Percentiles rank a stretch among this genome's conserved stretches.
Conservation (phyloP, 2,888 invertebrate genomes). For the Aphidoletes aphidimyza region DNA sequence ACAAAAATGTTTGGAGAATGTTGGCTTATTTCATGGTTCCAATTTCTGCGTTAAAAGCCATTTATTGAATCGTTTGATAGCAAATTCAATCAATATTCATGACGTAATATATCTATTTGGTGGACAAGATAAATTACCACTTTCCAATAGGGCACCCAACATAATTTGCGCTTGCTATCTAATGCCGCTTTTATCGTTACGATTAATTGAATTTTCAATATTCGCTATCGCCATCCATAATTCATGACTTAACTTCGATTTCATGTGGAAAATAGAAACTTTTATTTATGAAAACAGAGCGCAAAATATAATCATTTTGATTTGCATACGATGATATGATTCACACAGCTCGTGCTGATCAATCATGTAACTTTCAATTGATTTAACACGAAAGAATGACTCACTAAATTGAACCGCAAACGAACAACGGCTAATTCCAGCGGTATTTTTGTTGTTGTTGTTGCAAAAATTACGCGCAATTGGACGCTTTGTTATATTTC, state of each 20-base stretch:
- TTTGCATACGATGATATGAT: slow-evolving; percentile 21
- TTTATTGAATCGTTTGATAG: neutral
- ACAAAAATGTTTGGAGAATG: too few relatives aligned
- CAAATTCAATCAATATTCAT: neutral
- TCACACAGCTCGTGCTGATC: neutral
- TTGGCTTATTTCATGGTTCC: too few relatives aligned
- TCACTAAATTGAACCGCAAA: neutral
- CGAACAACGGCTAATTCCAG: neutral
- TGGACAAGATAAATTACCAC: neutral
- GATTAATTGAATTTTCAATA: slow-evolving; percentile 24
- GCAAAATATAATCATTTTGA: neutral
- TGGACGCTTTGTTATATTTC: neutral
- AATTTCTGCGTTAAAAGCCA: neutral
- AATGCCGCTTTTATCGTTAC: neutral
- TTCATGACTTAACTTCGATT: slow-evolving; percentile 16
- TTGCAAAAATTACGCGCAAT: too few relatives aligned
- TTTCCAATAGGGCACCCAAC: neutral
- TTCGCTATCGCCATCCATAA: neutral
- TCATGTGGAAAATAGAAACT: neutral
- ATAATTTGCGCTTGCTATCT: neutral
- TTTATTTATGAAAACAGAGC: neutral
- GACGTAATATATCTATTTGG: neutral
- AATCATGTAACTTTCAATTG: neutral
- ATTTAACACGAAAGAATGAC: neutral
- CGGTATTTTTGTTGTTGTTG: too few relatives aligned